These are phyloP conservation scores for Haliclona indistincta DNA, from an alignment of 37 sponge, comb jelly and placozoan genomes.

Conservation along the genomic window DNA sequence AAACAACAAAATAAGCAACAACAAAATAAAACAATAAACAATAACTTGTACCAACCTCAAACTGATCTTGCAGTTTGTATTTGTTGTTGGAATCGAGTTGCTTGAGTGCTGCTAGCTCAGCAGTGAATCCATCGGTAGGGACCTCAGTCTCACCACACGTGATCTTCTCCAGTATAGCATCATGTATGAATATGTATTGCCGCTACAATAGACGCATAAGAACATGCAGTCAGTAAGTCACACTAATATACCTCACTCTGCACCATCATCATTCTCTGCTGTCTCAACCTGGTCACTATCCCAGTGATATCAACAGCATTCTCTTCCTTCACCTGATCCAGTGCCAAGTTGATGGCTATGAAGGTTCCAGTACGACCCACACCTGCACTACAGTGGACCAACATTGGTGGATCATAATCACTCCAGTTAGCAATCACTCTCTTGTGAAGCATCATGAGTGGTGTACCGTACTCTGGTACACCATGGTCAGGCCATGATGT, in stretches of 20 bases:
- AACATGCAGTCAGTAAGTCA: no score
- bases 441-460: conserved; percentile 47
- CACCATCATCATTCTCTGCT: conserved; percentile 15
- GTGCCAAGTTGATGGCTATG: conserved; percentile 7
- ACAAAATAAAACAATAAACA: no score
- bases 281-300: conserved; percentile 16
- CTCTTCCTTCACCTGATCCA: conserved; percentile 14
- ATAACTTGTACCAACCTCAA: no score
- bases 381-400: conserved; percentile 65
- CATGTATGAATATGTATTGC: conserved; percentile 8
- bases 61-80: no score
- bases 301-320: conserved; percentile 4
- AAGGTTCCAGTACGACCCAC: conserved; percentile 45
- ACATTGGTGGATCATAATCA: conserved; percentile 13
- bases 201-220: not conserved
- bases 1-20: no score
- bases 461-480: conserved; percentile 67
- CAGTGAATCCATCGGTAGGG: not conserved
- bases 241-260: not conserved
- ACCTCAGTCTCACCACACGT: conserved; percentile 11
- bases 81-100: not conserved
- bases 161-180: conserved; percentile 5
- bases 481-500: conserved; percentile 80
- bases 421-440: conserved; percentile 21
- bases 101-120: not conserved